These are phyloP conservation scores for Leiothrix lutea DNA, from an alignment of 2,113 vertebrate genomes.

Conservation along the genomic window DNA sequence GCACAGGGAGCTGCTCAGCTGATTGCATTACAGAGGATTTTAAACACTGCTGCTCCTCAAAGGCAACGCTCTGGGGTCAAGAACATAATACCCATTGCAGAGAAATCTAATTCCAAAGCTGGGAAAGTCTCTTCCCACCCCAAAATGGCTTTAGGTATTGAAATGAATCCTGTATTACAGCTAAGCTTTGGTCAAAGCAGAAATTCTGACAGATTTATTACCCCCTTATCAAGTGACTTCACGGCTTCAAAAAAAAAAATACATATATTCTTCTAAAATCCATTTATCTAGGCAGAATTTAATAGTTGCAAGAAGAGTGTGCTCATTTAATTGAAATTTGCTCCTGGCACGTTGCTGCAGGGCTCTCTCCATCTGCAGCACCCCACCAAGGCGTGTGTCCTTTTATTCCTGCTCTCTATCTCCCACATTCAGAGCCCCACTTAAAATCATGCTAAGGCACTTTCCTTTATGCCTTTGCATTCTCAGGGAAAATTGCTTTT, in stretches of 20 bases:
- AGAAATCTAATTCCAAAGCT: slow-evolving; percentile 47
- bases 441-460: slow-evolving; percentile 57
- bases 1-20: neutral
- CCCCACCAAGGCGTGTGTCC: neutral
- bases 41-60: slow-evolving; percentile 36
- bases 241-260: slow-evolving; percentile 52
- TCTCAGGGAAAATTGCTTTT: slow-evolving; percentile 68
- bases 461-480: slow-evolving; percentile 57
- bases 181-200: slow-evolving; percentile 54
- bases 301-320: slow-evolving; percentile 46
- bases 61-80: slow-evolving; percentile 26
- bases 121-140: neutral
- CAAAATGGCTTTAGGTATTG: slow-evolving; percentile 64
- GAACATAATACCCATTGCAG: slow-evolving; percentile 19
- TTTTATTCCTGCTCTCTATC: slow-evolving; percentile 27
- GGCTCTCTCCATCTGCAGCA: slow-evolving; percentile 32
- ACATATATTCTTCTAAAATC: slow-evolving; percentile 64
- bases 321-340: slow-evolving; percentile 66
- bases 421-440: slow-evolving; percentile 16
- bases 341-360: slow-evolving; percentile 22
- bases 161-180: slow-evolving; percentile 55
- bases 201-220: slow-evolving; percentile 68
- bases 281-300: slow-evolving; percentile 64
- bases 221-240: slow-evolving; percentile 60
- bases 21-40: slow-evolving; percentile 35